These are phyloP conservation scores for Elysia crispata DNA, from an alignment of 2,888 invertebrate species.

Conservation along the genomic window DNA sequence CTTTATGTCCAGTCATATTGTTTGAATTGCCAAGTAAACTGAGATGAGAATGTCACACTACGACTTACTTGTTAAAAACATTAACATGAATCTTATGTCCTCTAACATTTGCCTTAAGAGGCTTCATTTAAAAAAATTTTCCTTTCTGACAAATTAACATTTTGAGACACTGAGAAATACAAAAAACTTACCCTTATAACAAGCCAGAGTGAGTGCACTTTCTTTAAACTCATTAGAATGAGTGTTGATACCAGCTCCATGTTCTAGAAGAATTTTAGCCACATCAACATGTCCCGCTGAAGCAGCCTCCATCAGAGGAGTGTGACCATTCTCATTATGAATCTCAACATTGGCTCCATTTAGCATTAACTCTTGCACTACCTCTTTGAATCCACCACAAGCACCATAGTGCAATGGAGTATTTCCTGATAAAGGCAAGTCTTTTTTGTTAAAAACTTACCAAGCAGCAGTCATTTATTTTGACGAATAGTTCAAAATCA, in stretches of 20 bases:
- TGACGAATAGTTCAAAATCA: too few species aligned
- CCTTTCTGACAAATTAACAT: too few species aligned
- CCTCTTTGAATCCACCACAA: conserved; percentile 83
- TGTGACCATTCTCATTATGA: conserved; percentile 99
- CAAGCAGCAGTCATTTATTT: background rate
- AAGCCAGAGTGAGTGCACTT: conserved; percentile 95
- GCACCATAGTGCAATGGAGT: conserved; percentile 96
- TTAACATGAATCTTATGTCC: too few species aligned
- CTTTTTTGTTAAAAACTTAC: background rate
- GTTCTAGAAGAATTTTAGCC: conserved; percentile 86
- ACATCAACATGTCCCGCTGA: conserved; percentile 78
- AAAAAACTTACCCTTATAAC: conserved; percentile 86
- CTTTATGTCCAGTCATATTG: too few species aligned
- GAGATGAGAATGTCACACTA: too few species aligned
- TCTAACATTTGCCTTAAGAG: too few species aligned
- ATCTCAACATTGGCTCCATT: conserved; percentile 96
- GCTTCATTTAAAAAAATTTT: too few species aligned
- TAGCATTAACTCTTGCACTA: conserved; percentile 91
- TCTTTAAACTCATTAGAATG: conserved; percentile 99
- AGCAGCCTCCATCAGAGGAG: conserved; percentile 84
- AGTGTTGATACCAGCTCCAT: conserved; percentile 98
- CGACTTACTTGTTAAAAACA: too few species aligned
- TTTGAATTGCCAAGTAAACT: too few species aligned
- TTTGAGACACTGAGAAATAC: background rate
- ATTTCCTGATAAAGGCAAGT: conserved; percentile 66